Base-by-base conservation (phyloP, 2,888 invertebrate genomes). In the Chorisops tibialis region DNA sequence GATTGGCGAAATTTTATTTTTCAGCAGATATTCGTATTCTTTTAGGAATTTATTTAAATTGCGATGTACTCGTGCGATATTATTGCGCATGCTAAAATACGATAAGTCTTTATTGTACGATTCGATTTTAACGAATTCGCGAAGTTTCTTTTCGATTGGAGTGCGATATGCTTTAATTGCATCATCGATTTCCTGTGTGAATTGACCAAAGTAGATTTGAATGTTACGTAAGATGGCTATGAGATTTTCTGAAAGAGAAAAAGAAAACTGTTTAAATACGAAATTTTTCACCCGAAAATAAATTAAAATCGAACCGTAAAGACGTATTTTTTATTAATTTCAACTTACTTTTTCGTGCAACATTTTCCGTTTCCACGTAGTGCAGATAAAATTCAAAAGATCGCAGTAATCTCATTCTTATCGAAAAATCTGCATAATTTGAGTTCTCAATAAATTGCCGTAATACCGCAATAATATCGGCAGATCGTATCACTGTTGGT, bases 41-140 rank as follows among this genome's bases (percentile, higher is more conserved):
- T 89, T 90, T 30, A 93, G 86, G 72, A 89, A 88, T 74, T 94
- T 95, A 73, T 91, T 90, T 9, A 97, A 79, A 18, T 87, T 90
- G 66, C 89, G 87, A 73, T 96, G 96, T 0, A 93, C 89, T 72
- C 92, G 93, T 41, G 90, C 88, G 0, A 95, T 87, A 0, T 93
- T 89, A 68, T 91, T 89, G 69, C 91, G 93, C 59, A 98, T 87
- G 35, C 95, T 88, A 87, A 93, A 96, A 74, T 96, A 95, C 71
- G 91, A 97, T 12, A 93, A 85, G 72, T 99, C 97, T 71, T 93
- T 88, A 70, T 89, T 92, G 91, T 97, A 99, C 39, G 93, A 85
- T 54, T 91, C 91, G 59, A 99, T 96, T 77, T 96, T 96, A 1
- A 98, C 91, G 73, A 93, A 94, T 68, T 96, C 96, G 68, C 89